phyloP scores from a whole-genome alignment of 2,888 invertebrate species.

The Dexiosoma caninum region DNA sequence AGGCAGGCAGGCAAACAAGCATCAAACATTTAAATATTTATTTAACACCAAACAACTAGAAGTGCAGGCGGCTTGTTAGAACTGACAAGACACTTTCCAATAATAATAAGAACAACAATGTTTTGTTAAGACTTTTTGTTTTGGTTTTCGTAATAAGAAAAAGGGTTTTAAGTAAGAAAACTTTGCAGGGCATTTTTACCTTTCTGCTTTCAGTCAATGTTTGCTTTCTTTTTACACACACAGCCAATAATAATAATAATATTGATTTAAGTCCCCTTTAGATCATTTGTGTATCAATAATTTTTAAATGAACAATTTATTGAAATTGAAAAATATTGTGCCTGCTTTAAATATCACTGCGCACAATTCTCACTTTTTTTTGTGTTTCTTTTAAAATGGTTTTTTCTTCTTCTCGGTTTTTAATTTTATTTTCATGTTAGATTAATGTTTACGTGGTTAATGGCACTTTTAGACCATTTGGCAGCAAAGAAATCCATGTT shows the following conservation, averaged over 20 bases:
- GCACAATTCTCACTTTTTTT: slow-evolving; percentile 5
- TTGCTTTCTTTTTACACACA: no score
- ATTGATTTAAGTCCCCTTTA: neutral
- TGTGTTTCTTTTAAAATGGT: neutral
- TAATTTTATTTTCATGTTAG: slow-evolving; percentile 48
- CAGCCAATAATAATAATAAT: neutral
- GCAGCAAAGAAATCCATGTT: slow-evolving; percentile 39
- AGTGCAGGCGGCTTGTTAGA: slow-evolving; percentile 58
- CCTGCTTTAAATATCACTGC: slow-evolving; percentile 17
- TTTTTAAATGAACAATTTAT: no score
- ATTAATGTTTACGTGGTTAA: slow-evolving; percentile 62
- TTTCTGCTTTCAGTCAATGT: no score
- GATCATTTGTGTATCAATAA: neutral
- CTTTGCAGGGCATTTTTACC: no score
- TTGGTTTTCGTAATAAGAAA: no score
- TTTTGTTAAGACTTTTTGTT: no score
- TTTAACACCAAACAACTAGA: slow-evolving; percentile 44
- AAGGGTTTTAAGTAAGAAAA: slow-evolving; percentile 2
- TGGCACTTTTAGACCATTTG: slow-evolving; percentile 62
- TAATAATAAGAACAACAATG: neutral
- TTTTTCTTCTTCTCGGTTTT: neutral
- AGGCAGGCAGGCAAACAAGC: neutral
- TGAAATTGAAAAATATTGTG: no score
- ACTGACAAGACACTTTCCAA: neutral
- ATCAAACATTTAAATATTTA: slow-evolving; percentile 55